Base-by-base conservation (phyloP, 1,140 invertebrate species). In the Drosophila miranda region DNA sequence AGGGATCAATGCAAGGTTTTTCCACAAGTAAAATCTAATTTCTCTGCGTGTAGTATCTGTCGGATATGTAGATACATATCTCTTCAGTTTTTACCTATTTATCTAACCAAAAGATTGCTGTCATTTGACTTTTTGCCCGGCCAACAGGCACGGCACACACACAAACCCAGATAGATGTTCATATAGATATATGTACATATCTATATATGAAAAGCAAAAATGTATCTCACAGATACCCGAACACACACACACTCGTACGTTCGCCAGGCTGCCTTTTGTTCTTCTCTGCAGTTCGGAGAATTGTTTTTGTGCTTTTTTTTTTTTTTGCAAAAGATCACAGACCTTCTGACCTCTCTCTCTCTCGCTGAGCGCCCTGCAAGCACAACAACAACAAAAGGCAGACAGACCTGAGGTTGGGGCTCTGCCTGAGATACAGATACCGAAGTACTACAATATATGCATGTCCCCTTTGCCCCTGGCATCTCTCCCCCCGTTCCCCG, bases 311-410 rank as follows among this genome's bases (percentile, higher is more conserved):
- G 23, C 51, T 6, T n/a, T 9, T 21, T 52, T 75, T 80, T 79
- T 78, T 72, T 63, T 77, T 80, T 86, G 81, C 75, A 81, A 77
- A 86, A 86, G 81, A 86, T 86, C 81, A 86, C 81, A 86, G 81
- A 89, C 83, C 84, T 89, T 87, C 83, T 87, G 83, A 89, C 84
- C 83, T 89, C 63, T 59, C 70, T 68, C 41, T 61, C 53, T 58
- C 56, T 61, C 23, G 46, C 28, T 63, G 51, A 54, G 59, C 62
- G 75, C 71, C 70, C 72, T 69, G 79, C 53, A 72, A 66, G 62
- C 61, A 71, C 70, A 75, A 79, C 73, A 57, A 19, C 9, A 54
- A 43, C 44, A 58, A 57, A 51, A 51, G 34, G 11, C 34, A 38
- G 34, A 38, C 53, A 51, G 70, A 74, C 66, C 62, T 56, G 70